Base-by-base conservation (phyloP, 2,797 vertebrate genomes). In the Bovichtus diacanthus region DNA sequence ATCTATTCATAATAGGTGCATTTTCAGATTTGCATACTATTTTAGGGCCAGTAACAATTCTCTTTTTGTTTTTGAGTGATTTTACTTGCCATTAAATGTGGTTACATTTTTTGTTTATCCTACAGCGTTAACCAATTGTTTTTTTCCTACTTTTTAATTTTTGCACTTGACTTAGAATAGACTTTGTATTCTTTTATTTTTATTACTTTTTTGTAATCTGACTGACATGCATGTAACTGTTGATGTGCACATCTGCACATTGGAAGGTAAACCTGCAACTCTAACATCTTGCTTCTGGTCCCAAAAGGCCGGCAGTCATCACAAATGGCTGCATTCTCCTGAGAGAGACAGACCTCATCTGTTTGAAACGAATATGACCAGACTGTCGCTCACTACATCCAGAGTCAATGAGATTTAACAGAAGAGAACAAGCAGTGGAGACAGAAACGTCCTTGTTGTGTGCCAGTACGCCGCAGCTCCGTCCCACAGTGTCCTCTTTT, bases 381-480 rank as follows among this genome's bases (percentile, higher is more conserved):
- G 68, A 64, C 56, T 18, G 78, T 72, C 59, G 9, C 85, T 72
- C 34, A 11, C 23, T 82, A 49, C 29, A 76, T 47, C 21, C 68
- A 83, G 76, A 82, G 70, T 87, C 76, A 49, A 70, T 87, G 73
- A 55, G 69, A 84, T 85, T 84, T 60, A 81, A 36, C 74, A 73
- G 80, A 82, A 59, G 66, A 51, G 70, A 55, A 76, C 73, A 68
- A 62, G 83, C 86, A n/a, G 65, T 49, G 34, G 23, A 68, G 64
- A 93, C 93, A 95, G 88, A 86, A 79, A 76, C 16, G 66, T 81
- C 89, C 85, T 93, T 94, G 93, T 95, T 90, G 66, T 74, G 80
- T 81, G 62, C 23, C 64, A 11, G 76, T 23, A 49, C 72, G 49
- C 61, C 73, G 16, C 66, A 47, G 63, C 55, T 71, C 68, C 2